Evolutionary conservation across 2,797 vertebrate genomes (phyloP).

Genomic region (Macropus fuliginosus): DNA sequence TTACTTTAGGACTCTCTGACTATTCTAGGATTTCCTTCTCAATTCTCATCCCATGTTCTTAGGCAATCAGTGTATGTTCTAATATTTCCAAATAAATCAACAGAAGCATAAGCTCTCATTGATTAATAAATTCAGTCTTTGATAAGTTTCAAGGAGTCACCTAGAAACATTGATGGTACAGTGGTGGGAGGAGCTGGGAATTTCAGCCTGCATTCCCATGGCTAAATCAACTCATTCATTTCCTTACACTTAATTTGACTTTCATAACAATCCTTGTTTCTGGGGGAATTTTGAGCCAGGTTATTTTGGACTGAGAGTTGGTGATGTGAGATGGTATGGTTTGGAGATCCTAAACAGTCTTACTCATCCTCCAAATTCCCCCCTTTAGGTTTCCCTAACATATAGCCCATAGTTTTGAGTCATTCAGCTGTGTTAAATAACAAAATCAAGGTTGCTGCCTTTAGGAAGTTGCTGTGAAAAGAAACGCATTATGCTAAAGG

Average conservation of each 20-base stretch:
- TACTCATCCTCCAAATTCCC: neutral
- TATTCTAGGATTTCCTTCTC: neutral
- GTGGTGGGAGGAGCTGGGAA: neutral
- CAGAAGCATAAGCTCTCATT: neutral
- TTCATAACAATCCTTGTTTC: neutral
- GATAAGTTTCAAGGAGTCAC: neutral
- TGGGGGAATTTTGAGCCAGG: neutral
- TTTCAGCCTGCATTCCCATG: neutral
- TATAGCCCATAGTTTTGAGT: neutral
- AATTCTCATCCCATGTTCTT: neutral
- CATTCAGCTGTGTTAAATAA: neutral
- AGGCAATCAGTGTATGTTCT: neutral
- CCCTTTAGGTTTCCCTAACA: neutral
- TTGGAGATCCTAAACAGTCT: neutral
- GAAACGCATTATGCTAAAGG: neutral
- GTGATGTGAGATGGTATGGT: neutral
- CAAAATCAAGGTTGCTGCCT: neutral
- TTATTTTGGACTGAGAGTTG: neutral
- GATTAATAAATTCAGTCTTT: neutral
- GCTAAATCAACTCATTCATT: neutral
- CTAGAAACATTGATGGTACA: neutral
- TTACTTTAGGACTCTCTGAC: neutral
- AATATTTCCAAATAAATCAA: neutral
- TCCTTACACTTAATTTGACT: neutral
- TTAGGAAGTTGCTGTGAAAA: neutral